phyloP scores from a whole-genome alignment of 2,888 invertebrate genomes.

The Pseudococcus longispinus region DNA sequence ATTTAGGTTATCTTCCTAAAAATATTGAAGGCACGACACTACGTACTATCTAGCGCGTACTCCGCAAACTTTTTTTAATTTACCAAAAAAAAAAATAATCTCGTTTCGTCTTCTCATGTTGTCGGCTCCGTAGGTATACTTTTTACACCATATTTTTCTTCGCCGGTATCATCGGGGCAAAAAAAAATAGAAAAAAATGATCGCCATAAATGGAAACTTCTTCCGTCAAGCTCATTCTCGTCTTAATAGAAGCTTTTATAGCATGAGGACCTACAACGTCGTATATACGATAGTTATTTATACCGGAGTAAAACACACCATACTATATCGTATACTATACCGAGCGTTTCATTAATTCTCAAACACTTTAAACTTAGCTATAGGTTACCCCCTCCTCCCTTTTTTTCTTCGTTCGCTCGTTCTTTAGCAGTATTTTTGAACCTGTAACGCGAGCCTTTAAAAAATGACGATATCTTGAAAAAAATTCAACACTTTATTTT shows the following conservation, averaged over 20 bases:
- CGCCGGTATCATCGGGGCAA: neutral
- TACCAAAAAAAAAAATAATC: neutral
- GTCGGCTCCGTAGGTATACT: neutral
- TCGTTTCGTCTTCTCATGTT: neutral
- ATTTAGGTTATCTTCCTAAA: slow-evolving; percentile 14
- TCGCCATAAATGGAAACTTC: slow-evolving; percentile 16
- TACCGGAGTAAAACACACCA: neutral
- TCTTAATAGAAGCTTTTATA: slow-evolving; percentile 12
- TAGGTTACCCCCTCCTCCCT: neutral
- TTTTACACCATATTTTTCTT: neutral
- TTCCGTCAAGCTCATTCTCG: neutral
- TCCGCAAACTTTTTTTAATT: neutral
- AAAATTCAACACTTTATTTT: neutral
- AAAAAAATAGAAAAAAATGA: neutral
- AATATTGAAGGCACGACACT: slow-evolving; percentile 5
- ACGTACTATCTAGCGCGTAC: neutral
- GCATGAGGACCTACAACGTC: neutral
- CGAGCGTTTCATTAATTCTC: neutral
- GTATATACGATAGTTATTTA: neutral
- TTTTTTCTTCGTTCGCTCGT: too few relatives aligned
- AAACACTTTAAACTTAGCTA: neutral
- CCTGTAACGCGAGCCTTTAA: slow-evolving; percentile 5
- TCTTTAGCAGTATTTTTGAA: neutral
- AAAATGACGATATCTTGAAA: slow-evolving; percentile 11
- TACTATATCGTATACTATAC: neutral